These are phyloP conservation scores for Deilephila elpenor DNA, from an alignment of 2,888 invertebrate genomes.

Conservation along the genomic window DNA sequence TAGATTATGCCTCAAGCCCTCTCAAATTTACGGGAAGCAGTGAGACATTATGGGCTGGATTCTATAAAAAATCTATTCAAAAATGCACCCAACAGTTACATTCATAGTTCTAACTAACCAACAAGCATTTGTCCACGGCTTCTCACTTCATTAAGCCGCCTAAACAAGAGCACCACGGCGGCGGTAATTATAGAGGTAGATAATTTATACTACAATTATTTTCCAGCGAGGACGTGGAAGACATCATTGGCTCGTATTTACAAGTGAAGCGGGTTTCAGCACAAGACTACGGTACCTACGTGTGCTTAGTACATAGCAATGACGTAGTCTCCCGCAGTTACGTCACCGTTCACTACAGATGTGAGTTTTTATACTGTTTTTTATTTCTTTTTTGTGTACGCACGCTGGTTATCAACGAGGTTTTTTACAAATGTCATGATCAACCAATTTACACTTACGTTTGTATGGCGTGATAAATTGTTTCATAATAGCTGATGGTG, in stretches of 20 bases:
- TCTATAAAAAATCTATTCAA: too few species aligned
- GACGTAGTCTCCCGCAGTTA: constrained; percentile 78
- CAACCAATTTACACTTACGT: not conserved
- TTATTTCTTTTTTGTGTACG: not conserved
- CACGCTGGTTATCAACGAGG: not conserved
- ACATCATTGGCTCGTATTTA: constrained; percentile 89
- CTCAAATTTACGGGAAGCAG: too few species aligned
- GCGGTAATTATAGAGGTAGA: too few species aligned
- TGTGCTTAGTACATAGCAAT: constrained; percentile 88
- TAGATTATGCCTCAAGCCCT: too few species aligned
- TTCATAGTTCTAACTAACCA: too few species aligned
- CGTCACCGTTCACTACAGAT: constrained; percentile 82
- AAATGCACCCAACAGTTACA: too few species aligned
- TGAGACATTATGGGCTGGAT: too few species aligned
- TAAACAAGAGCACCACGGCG: too few species aligned
- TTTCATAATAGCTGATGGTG: not conserved
- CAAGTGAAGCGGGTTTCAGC: constrained; percentile 84
- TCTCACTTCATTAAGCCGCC: too few species aligned
- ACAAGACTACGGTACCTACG: constrained; percentile 89
- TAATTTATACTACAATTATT: constrained; percentile 38
- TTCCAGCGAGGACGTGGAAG: constrained; percentile 88
- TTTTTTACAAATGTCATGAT: not conserved
- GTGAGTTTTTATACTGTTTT: constrained; percentile 62
- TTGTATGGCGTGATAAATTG: not conserved
- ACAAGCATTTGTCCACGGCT: too few species aligned